Percentiles rank a stretch among this genome's conserved stretches.
Conservation (phyloP, 2,113 vertebrate species). For the Phylloscopus whistleri region DNA sequence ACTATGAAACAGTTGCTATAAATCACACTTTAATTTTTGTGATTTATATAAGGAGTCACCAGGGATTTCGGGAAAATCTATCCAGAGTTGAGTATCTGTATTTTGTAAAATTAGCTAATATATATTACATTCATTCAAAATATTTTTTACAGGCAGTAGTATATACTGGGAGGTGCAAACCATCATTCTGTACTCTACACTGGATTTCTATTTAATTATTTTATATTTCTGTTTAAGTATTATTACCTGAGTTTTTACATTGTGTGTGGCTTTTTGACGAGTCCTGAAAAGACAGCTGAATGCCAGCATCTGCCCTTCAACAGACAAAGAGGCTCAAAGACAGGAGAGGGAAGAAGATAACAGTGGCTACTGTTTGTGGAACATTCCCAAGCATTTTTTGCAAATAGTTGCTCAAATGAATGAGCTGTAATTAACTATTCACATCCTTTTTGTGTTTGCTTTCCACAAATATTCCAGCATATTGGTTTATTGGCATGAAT, state of each 20-base stretch:
- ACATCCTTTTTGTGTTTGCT: conserved; percentile 43
- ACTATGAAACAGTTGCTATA: background rate
- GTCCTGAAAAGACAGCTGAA: background rate
- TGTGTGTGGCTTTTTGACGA: background rate
- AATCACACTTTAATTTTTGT: background rate
- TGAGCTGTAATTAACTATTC: conserved; percentile 65
- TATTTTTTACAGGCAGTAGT: background rate
- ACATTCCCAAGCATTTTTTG: conserved; percentile 23
- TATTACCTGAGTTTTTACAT: background rate
- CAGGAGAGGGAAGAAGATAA: background rate
- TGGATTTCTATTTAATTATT: background rate
- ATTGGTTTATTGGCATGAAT: conserved; percentile 51
- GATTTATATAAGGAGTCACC: background rate
- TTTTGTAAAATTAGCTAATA: background rate
- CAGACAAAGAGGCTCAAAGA: background rate
- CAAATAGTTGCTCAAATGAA: conserved; percentile 41
- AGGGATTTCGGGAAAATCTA: background rate
- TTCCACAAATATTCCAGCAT: conserved; percentile 50
- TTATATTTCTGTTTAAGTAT: background rate
- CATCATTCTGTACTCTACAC: background rate
- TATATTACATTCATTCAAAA: background rate
- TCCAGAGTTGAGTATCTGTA: background rate
- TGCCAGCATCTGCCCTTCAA: background rate
- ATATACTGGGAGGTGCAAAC: background rate
- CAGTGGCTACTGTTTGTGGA: background rate